Evolutionary conservation across 37 sponge, comb jelly and placozoan genomes (phyloP), one percentile per base, ranked within the genome.

Genomic region (Dysidea cf. avara): DNA sequence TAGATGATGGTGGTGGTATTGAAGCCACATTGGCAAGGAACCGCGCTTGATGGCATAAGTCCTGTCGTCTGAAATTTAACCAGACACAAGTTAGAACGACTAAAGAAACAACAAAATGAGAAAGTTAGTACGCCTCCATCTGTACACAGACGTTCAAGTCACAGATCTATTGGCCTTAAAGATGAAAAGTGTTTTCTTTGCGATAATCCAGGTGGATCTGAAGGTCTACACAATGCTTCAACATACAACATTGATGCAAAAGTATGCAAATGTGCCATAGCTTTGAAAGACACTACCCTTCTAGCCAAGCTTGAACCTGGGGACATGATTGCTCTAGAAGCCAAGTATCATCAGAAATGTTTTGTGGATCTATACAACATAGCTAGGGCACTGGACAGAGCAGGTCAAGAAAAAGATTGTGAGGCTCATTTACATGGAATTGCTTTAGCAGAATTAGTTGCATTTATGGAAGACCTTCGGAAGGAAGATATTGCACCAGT

Each of bases 281-380:
- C 40, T 3, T 47, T 73, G 50, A 66, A 76, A 21, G 66, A 64
- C 39, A 64, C 66, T 64, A 39, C 34, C 7, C 17, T 58, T 9
- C 17, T 58, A 58, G 14, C 60, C 25, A 58, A 58, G 17, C 60
- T 58, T 58, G 34, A 35, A 20, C 39, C 66, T n/a, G 39, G 66
- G 24, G 56, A 64, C 46, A 62, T 52, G 65, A 32, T 39, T 48
- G 75, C 62, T 21, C 28, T 74, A 20, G 75, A 74, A 39, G 63
- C 61, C 32, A 58, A 64, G 37, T 63, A 75, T 37, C 65, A 75
- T 56, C n/a, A 3, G 20, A 71, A 71, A n/a, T 71, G 56, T 57
- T 58, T 36, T 26, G 60, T 55, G 33, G 74, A 30, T 4, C 39
- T 73, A 48, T 73, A 73, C 29, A 56, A 73, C n/a, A n/a, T n/a